phyloP scores from a whole-genome alignment of 1,140 invertebrate species.

The Drosophila kurseongensis region DNA sequence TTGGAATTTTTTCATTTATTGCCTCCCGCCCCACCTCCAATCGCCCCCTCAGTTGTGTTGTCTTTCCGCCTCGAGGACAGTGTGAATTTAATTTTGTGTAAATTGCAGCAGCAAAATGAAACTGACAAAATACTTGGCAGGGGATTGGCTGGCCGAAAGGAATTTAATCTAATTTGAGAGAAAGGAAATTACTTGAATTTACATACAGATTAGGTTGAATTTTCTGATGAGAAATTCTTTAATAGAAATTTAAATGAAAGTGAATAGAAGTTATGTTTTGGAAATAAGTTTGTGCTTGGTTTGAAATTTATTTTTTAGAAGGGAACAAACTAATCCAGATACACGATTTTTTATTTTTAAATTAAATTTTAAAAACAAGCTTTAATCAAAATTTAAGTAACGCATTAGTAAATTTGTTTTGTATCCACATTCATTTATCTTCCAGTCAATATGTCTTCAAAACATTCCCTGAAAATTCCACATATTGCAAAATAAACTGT shows the following conservation, averaged over 20 bases:
- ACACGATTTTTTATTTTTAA: too few relatives aligned
- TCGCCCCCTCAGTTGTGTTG: background rate
- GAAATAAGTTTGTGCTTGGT: background rate
- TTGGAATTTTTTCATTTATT: conserved; percentile 81
- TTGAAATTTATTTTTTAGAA: background rate
- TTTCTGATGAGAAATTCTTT: conserved; percentile 15
- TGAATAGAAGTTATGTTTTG: background rate
- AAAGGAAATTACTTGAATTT: conserved; percentile 47
- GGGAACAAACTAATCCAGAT: too few relatives aligned
- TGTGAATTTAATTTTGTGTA: conserved; percentile 82
- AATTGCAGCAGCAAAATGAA: conserved; percentile 62
- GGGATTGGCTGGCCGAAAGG: conserved; percentile 15
- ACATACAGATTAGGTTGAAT: conserved; percentile 47
- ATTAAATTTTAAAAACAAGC: too few relatives aligned
- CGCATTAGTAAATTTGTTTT: too few relatives aligned
- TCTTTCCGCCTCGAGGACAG: conserved; percentile 52
- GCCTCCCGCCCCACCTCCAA: conserved; percentile 15
- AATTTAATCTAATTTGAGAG: conserved; percentile 59
- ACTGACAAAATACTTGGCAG: conserved; percentile 47
- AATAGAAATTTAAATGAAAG: conserved; percentile 22
- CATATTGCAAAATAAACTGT: background rate
- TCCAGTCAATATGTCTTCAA: conserved; percentile 5
- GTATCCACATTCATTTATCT: too few relatives aligned
- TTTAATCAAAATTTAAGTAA: too few relatives aligned
- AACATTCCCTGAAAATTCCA: conserved; percentile 7